Evolutionary conservation across 2,113 vertebrate species (phyloP).

Genomic region (Todiramphus saurophagus): DNA sequence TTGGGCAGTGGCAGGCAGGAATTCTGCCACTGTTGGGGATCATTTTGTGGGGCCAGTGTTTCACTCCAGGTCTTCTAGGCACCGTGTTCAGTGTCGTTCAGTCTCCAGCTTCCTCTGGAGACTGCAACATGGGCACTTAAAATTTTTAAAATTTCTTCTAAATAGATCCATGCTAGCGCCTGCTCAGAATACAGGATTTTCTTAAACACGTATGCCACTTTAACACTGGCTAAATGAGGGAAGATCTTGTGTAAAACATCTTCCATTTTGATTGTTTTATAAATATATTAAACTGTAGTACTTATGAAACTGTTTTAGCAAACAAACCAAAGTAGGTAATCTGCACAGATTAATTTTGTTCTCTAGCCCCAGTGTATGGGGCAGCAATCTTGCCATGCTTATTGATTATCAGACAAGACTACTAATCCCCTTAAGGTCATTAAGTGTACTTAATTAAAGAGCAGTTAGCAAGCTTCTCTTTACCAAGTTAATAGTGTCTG

Average conservation of each 20-base stretch:
- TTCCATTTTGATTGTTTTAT: neutral
- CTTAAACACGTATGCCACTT: neutral
- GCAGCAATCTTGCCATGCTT: constrained; percentile 84
- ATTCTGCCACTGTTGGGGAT: neutral
- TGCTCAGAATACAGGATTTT: neutral
- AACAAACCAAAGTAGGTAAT: constrained; percentile 59
- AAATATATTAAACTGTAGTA: neutral
- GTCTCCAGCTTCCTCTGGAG: neutral
- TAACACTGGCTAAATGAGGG: neutral
- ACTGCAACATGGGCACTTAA: neutral
- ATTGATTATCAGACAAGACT: constrained; percentile 97
- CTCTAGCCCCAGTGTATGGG: constrained; percentile 71
- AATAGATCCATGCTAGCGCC: neutral
- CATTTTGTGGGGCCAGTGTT: neutral
- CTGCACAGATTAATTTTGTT: constrained; percentile 76
- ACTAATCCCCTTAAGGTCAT: constrained; percentile 98
- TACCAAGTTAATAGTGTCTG: constrained; percentile 78
- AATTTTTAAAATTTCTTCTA: neutral
- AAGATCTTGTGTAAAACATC: neutral
- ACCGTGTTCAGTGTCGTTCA: neutral
- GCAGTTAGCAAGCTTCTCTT: constrained; percentile 87
- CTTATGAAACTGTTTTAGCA: constrained; percentile 16
- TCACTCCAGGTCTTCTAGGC: neutral
- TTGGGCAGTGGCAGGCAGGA: neutral
- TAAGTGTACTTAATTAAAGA: constrained; percentile 99